Evolutionary conservation across 2,888 invertebrate genomes (phyloP).

Genomic region (Drosophila sordidula): DNA sequence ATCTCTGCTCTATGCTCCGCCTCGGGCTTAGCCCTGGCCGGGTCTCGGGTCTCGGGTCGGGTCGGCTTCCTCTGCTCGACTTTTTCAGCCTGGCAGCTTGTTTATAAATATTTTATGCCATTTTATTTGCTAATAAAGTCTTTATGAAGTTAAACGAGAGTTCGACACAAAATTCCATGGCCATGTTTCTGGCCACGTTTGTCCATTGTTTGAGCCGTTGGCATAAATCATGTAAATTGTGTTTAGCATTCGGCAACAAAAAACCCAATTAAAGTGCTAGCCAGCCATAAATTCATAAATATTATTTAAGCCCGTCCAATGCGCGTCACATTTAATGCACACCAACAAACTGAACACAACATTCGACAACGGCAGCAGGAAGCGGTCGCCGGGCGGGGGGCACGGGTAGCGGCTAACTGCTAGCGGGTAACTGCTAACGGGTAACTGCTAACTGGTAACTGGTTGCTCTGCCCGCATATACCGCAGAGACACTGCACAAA

Average conservation of each 20-base stretch:
- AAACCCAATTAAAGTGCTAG: constrained; percentile 41
- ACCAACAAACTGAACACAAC: constrained; percentile 5
- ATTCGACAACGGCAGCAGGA: constrained; percentile 4
- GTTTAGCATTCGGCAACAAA: constrained; percentile 15
- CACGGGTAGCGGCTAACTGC: no score
- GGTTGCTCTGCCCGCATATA: constrained; percentile 33
- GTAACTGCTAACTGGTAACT: constrained; percentile 2
- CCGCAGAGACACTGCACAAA: constrained; percentile 36
- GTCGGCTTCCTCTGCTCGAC: not conserved
- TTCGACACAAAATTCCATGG: constrained; percentile 19
- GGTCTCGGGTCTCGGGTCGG: not conserved
- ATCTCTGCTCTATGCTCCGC: not conserved
- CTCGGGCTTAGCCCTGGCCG: no score
- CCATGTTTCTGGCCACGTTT: not conserved
- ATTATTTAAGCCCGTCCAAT: constrained; percentile 25
- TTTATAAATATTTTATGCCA: constrained; percentile 58
- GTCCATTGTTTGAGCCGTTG: constrained; percentile 11
- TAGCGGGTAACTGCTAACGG: not conserved
- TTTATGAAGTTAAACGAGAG: constrained; percentile 61
- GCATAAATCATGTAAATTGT: constrained; percentile 40
- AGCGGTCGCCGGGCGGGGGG: not conserved
- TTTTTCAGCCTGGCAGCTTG: constrained; percentile 18
- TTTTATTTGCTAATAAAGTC: constrained; percentile 77
- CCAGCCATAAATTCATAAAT: constrained; percentile 45
- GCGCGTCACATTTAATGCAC: constrained; percentile 18